Base-by-base conservation (phyloP, 2,797 vertebrate species). In the Poecilia gillii region DNA sequence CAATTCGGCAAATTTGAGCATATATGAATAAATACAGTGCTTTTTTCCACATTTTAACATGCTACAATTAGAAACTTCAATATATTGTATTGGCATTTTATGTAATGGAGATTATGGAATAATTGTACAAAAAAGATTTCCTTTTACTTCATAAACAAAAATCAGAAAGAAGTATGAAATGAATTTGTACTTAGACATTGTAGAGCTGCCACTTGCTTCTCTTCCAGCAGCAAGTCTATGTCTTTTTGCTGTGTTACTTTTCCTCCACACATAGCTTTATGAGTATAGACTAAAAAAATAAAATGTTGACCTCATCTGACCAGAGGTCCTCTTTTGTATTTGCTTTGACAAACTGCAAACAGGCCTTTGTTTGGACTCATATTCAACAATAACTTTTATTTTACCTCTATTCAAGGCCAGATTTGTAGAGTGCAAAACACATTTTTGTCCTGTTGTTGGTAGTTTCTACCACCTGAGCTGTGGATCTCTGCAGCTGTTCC, bases 1-100 rank as follows among this genome's bases (percentile, higher is more conserved):
- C 74, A 80, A 84, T 87, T 85, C 78, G 84, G 59, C 81, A 84
- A 83, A 81, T 82, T 91, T 87, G 87, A 13, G 70, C 64, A 39
- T 5, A 43, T 88, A 83, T 81, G 84, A 72, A 74, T 79, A 81
- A 82, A 81, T 25, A 41, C 7, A 20, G 36, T 41, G 18, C 36
- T 9, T 41, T 39, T 25, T 41, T 16, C 28, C 18, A 41, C 64
- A 41, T 68, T 66, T 66, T 39, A 8, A 11, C 12, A 64, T 36
- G 57, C 4, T 66, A 39, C 18, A 70, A 70, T 25, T 70, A n/a
- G 12, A 43, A n/a, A 70, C 64, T 25, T 68, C 41, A n/a, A 43
- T 70, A 11, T 25, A n/a, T 70, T 70, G 25, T 43, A 14, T 6
- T 43, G 20, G 9, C 2, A 45, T 43, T 43, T 12, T 41, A 25